A percentile compares a stretch with the other conserved stretches of the same genome.
Conservation (phyloP, 2,797 vertebrate species). For the Tinamus major region DNA sequence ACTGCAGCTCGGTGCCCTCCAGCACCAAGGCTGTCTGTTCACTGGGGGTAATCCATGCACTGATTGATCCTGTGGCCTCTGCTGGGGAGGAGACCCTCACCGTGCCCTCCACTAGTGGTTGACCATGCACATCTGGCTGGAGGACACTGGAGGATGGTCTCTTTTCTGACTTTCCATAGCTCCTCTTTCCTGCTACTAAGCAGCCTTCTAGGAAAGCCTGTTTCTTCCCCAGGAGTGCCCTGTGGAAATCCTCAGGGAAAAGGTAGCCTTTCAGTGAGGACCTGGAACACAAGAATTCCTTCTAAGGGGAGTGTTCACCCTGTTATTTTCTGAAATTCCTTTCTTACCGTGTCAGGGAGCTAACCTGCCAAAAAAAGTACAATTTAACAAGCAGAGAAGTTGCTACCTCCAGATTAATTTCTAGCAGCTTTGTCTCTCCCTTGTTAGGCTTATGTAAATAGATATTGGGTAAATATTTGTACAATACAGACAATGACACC, state of each 20-base stretch:
- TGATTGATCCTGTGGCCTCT: not conserved
- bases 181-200: not conserved
- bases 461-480: slow-evolving; percentile 61
- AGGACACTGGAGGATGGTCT: not conserved
- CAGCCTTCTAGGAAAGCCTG: not conserved
- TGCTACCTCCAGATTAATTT: slow-evolving; percentile 24
- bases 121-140: not conserved
- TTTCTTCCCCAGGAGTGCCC: not conserved
- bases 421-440: not conserved
- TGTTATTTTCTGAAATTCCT: slow-evolving; percentile 6
- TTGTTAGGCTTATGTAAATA: not conserved
- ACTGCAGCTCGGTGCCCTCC: too few species aligned
- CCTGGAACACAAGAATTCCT: not conserved
- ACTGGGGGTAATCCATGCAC: too few species aligned
- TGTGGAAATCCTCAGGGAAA: not conserved
- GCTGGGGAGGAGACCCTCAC: not conserved
- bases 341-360: not conserved
- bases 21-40: not conserved
- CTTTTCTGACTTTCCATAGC: not conserved
- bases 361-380: not conserved
- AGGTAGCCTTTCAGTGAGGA: not conserved
- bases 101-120: not conserved
- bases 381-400: slow-evolving; percentile 27
- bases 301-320: not conserved
- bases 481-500: not conserved